Evolutionary conservation across 2,888 invertebrate species (phyloP).

Genomic region (Drosophila anomelani): DNA sequence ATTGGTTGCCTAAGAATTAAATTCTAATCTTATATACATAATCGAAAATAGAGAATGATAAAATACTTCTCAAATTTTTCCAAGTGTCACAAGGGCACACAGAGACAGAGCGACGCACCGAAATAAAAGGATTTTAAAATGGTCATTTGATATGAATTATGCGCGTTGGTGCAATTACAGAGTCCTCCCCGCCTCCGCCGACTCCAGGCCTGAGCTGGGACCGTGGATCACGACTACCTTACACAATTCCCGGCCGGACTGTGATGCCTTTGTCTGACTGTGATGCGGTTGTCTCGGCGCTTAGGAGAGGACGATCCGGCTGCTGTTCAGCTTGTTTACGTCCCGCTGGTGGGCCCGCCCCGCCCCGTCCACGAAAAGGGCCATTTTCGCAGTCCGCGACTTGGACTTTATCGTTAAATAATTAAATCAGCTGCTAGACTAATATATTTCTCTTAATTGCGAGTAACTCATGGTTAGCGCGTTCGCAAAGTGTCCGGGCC

Average conservation of each 20-base stretch:
- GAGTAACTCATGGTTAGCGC: constrained; percentile 56
- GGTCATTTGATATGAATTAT: constrained; percentile 84
- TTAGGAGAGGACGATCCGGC: constrained; percentile 44
- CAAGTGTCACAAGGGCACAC: constrained; percentile 21
- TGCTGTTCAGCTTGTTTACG: constrained; percentile 59
- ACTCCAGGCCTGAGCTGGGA: neutral
- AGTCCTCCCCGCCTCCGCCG: constrained; percentile 48
- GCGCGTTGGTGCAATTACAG: constrained; percentile 83
- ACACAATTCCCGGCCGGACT: constrained; percentile 26
- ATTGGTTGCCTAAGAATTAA: too few relatives aligned
- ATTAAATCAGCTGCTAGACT: constrained; percentile 83
- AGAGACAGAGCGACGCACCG: constrained; percentile 64
- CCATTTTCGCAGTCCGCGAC: constrained; percentile 40
- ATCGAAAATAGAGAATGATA: too few relatives aligned
- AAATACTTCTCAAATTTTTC: neutral
- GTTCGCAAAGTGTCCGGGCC: constrained; percentile 56
- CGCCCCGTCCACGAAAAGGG: constrained; percentile 19
- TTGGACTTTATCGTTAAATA: constrained; percentile 82
- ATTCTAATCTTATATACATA: too few relatives aligned
- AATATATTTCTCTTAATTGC: constrained; percentile 83
- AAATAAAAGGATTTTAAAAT: constrained; percentile 84
- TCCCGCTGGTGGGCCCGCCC: constrained; percentile 21
- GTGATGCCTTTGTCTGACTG: constrained; percentile 76
- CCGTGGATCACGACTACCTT: neutral
- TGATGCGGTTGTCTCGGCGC: constrained; percentile 74